Evolutionary conservation across 1,140 invertebrate genomes (phyloP).

Genomic region (Bombus haemorrhoidalis): DNA sequence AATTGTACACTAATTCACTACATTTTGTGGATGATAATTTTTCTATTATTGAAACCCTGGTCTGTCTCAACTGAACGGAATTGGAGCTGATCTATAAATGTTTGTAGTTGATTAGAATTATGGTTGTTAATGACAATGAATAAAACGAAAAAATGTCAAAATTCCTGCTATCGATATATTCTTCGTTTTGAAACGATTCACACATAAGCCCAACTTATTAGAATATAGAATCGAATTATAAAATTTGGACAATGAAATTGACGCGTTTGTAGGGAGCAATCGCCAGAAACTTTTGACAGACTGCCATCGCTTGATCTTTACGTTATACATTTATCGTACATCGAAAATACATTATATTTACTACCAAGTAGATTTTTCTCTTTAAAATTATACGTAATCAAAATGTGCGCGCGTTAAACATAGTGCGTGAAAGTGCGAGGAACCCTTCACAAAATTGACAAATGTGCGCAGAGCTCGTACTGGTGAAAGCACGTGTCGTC

Average conservation of each 20-base stretch:
- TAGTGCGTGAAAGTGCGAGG: constrained; percentile 44
- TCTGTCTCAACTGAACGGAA: no score
- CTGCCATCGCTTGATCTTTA: not conserved
- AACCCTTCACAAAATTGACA: constrained; percentile 40
- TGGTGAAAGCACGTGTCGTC: constrained; percentile 70
- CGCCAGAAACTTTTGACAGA: constrained; percentile 7
- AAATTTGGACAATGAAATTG: not conserved
- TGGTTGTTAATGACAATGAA: not conserved
- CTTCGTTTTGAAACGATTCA: not conserved
- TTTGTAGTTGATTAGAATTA: no score
- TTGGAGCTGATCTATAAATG: no score
- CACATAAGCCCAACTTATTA: no score
- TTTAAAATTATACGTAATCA: constrained; percentile 14
- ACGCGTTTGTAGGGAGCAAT: not conserved
- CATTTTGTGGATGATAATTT: no score
- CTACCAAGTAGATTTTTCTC: no score
- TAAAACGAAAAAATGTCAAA: not conserved
- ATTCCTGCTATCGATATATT: not conserved
- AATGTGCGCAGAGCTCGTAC: constrained; percentile 56
- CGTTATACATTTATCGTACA: not conserved
- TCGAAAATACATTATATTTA: not conserved
- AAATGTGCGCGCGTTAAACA: constrained; percentile 35
- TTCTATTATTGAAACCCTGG: no score
- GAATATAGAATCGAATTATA: not conserved
- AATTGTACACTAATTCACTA: no score